Conservation (phyloP, 1,140 invertebrate species). For the Cephus cinctus region DNA sequence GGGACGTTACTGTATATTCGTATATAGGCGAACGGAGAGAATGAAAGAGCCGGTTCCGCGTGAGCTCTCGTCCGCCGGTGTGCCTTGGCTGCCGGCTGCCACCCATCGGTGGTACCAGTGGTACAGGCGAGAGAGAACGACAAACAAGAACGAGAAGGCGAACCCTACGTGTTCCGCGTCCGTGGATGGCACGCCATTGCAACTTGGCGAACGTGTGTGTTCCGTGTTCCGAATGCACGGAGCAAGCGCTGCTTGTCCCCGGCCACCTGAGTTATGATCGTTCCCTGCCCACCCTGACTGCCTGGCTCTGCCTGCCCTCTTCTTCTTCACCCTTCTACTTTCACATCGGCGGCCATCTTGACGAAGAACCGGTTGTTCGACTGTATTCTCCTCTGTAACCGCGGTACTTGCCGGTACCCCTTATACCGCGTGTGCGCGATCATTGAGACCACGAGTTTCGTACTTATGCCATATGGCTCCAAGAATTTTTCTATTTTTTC, state of each 20-base stretch:
- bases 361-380: constrained; percentile 35
- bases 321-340: constrained; percentile 31
- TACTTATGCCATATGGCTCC: no score
- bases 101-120: no score
- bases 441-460: no score
- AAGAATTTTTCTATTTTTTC: no score
- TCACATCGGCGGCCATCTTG: constrained; percentile 38
- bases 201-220: constrained; percentile 32
- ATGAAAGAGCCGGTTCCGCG: neutral
- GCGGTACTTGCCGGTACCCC: constrained; percentile 9
- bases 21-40: no score
- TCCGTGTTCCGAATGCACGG: constrained; percentile 44
- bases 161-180: neutral
- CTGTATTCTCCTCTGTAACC: constrained; percentile 5
- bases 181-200: neutral
- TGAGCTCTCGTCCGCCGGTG: constrained; percentile 7
- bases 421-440: constrained; percentile 15
- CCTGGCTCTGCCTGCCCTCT: constrained; percentile 21
- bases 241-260: constrained; percentile 48
- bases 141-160: constrained; percentile 32
- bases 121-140: no score
- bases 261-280: constrained; percentile 49
- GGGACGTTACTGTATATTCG: no score
- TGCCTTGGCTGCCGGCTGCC: no score
- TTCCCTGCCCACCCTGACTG: constrained; percentile 41